These are phyloP conservation scores for Rhinolophus ferrumequinum DNA, from an alignment of 2,113 vertebrate species.

Conservation along the genomic window DNA sequence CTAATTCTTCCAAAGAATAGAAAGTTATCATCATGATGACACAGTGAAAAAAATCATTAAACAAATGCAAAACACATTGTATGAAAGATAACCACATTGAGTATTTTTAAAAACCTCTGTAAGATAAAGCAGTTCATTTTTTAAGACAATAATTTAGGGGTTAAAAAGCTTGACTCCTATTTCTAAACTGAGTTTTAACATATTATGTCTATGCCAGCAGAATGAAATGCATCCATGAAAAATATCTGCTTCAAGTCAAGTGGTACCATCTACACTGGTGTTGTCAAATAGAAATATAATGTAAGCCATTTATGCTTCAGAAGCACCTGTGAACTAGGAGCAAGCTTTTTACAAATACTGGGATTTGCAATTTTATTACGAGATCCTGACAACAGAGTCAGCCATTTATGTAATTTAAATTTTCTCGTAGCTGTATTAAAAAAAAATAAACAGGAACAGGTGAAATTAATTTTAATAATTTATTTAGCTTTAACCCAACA, in stretches of 20 bases:
- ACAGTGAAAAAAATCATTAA: slow-evolving; percentile 48
- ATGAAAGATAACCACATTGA: neutral
- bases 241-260: neutral
- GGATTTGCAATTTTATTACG: neutral
- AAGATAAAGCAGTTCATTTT: slow-evolving; percentile 21
- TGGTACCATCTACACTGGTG: too few species aligned
- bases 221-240: neutral
- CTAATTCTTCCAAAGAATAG: slow-evolving; percentile 73
- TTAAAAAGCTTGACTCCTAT: neutral
- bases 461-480: slow-evolving; percentile 17
- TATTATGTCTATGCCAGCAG: neutral
- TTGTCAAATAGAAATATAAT: neutral
- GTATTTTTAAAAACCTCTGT: neutral
- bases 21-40: slow-evolving; percentile 62
- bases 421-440: neutral
- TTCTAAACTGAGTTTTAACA: neutral
- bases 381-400: neutral
- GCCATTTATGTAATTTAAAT: neutral
- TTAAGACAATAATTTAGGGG: slow-evolving; percentile 3
- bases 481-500: neutral
- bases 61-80: slow-evolving; percentile 23
- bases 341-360: neutral
- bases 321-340: neutral
- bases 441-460: neutral
- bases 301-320: neutral